Evolutionary conservation across 2,888 invertebrate genomes (phyloP).

Genomic region (Phyto melanocephala): DNA sequence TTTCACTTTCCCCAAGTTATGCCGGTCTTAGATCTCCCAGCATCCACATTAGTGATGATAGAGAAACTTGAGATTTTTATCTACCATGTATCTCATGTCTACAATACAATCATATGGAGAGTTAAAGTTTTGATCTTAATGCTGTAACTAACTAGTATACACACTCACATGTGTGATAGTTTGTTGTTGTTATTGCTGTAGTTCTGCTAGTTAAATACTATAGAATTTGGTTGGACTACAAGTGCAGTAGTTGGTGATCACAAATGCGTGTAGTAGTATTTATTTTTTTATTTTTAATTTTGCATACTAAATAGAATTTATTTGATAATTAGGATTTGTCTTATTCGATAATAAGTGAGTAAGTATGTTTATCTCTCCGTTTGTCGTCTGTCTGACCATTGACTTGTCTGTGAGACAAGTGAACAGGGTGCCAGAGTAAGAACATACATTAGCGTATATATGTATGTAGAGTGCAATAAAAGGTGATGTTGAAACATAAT

Average conservation of each 20-base stretch:
- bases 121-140: conserved; percentile 37
- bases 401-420: conserved; percentile 18
- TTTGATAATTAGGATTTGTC: conserved; percentile 77
- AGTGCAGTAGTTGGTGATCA: conserved; percentile 31
- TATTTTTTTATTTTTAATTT: conserved; percentile 11
- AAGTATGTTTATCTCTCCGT: background rate
- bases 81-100: conserved; percentile 52
- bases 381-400: background rate
- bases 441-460: conserved; percentile 35
- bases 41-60: conserved; percentile 8
- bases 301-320: conserved; percentile 76
- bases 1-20: background rate
- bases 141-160: background rate
- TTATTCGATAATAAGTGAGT: conserved; percentile 67
- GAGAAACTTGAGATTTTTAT: conserved; percentile 55
- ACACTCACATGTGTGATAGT: conserved; percentile 2
- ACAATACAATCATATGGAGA: conserved; percentile 35
- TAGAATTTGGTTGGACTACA: conserved; percentile 5
- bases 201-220: background rate
- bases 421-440: conserved; percentile 1
- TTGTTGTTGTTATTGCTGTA: background rate
- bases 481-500: conserved; percentile 61
- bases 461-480: conserved; percentile 57
- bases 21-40: background rate
- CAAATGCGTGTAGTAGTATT: conserved; percentile 33